Evolutionary conservation across 2,888 invertebrate genomes (phyloP), one percentile per base, ranked within the genome.

Genomic region (Eupithecia insigniata): DNA sequence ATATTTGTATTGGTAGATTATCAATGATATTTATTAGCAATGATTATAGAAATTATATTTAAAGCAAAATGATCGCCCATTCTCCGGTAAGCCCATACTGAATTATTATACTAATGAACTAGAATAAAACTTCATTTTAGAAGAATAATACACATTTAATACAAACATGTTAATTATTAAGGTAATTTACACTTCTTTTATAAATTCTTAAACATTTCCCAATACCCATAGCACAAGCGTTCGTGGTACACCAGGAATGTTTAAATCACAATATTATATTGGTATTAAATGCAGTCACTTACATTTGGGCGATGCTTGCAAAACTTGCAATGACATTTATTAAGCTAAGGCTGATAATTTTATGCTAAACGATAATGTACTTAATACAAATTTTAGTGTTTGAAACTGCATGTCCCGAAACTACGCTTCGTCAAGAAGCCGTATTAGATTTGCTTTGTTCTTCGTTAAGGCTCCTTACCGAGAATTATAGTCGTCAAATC

Each of bases 181-280:
- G 55, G 55, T 55, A 55, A 55, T 36, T 67, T 22, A 64, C 60
- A 67, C n/a, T 58, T 26, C 60, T n/a, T 66, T 55, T 39, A n/a
- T 43, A 46, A 18, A n/a, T 46, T 46, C 46, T 26, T 60, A 64
- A 61, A 66, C 64, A 70, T 68, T 64, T 67, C 7, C 64, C 34
- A 64, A 34, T 67, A 84, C 77, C 71, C 73, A 78, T 81, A 82
- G 84, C 82, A 84, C 55, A 12, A 55, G 55, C 26, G 14, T 26
- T 62, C 32, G 18, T 2, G 60, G 60, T 61, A 62, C 82, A 67
- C 30, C 81, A 79, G 89, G 89, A 89, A 89, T 89, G 89, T 87
- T 82, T 72, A 81, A 76, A 87, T 84, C 84, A 86, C 85, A 86
- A 78, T 79, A 75, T 66, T 69, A 65, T 64, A 60, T 12, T 69